phyloP scores from a whole-genome alignment of 2,888 invertebrate species.

The Neoitamus cyanurus region DNA sequence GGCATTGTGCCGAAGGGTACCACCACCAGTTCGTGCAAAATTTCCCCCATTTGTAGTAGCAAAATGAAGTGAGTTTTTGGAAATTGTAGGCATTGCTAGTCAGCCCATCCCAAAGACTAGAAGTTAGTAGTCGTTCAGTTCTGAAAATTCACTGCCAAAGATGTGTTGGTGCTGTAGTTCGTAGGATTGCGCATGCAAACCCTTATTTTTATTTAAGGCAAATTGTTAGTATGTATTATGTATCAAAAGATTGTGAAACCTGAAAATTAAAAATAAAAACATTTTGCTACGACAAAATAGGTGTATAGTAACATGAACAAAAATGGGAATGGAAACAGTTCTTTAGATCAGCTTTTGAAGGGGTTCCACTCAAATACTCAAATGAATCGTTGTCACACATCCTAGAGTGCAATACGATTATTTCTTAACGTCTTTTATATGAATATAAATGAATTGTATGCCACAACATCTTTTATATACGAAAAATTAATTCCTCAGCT shows the following conservation, averaged over 20 bases:
- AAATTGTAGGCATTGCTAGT: slow-evolving; percentile 16
- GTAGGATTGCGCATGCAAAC: background rate
- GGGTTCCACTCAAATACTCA: too few species aligned
- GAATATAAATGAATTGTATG: too few species aligned
- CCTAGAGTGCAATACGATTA: too few species aligned
- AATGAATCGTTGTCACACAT: too few species aligned
- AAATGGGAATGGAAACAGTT: too few species aligned
- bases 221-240: background rate
- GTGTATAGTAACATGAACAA: background rate
- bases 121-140: background rate
- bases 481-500: too few species aligned
- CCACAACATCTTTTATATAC: too few species aligned
- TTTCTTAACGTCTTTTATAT: too few species aligned
- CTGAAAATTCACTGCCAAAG: slow-evolving; percentile 31
- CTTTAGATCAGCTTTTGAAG: too few species aligned
- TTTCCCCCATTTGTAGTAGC: background rate
- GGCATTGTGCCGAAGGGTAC: background rate
- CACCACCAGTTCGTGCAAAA: background rate
- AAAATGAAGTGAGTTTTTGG: slow-evolving; percentile 15
- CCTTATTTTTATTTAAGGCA: background rate
- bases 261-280: background rate
- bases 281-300: background rate
- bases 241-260: background rate
- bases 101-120: slow-evolving; percentile 12
- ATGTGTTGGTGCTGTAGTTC: slow-evolving; percentile 19